phyloP scores from a whole-genome alignment of 2,888 invertebrate species.

The Drosophila greeni region DNA sequence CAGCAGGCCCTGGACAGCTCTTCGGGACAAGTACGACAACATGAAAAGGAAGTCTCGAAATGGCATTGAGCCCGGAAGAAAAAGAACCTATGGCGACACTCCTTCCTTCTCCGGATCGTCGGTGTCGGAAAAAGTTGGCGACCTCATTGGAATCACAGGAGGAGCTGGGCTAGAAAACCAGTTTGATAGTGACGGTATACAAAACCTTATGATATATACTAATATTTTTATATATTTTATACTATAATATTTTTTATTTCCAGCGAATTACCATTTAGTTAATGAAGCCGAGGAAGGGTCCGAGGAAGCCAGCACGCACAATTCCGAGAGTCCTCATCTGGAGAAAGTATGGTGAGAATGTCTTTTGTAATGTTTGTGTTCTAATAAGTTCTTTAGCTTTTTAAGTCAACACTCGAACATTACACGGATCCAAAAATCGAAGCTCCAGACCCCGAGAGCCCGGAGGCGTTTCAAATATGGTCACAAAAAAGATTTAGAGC shows the following conservation, averaged over 20 bases:
- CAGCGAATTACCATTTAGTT: constrained; percentile 6
- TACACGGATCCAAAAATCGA: constrained; percentile 3
- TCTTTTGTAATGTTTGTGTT: not conserved
- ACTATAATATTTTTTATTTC: not conserved
- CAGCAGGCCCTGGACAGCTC: constrained; percentile 2
- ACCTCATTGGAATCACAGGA: not conserved
- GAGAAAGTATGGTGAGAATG: constrained; percentile 2
- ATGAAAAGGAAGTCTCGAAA: constrained; percentile 12
- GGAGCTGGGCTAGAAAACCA: constrained; percentile 8
- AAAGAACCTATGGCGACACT: not conserved
- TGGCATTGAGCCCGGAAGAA: not conserved
- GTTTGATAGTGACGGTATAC: constrained; percentile 14
- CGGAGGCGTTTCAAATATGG: constrained; percentile 1
- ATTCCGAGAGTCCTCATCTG: not conserved
- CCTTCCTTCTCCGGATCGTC: not conserved
- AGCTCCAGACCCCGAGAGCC: not conserved
- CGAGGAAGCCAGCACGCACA: not conserved
- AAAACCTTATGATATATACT: not conserved
- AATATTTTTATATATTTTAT: not conserved
- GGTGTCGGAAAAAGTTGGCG: not conserved
- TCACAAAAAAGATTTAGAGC: not conserved
- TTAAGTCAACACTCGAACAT: not conserved
- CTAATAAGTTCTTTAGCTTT: not conserved
- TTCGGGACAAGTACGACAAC: constrained; percentile 21
- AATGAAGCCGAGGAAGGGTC: constrained; percentile 7